Evolutionary conservation across 2,888 invertebrate species (phyloP), one percentile per base, ranked within the genome.

Genomic region (Dolomedes plantarius): DNA sequence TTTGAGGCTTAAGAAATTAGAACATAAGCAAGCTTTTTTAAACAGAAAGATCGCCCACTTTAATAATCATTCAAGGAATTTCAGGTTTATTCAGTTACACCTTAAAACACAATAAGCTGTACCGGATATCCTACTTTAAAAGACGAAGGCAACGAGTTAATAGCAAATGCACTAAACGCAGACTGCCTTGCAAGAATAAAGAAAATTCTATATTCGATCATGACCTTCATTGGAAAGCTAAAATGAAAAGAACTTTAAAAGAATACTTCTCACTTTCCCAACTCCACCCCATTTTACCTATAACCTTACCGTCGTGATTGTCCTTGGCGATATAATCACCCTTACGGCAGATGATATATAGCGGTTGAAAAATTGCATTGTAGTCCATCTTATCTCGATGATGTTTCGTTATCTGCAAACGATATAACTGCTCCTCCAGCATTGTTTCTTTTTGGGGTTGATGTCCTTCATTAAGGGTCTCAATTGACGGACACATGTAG

Each of bases 381-480:
- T 23, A 56, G 19, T 16, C 16, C 46, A 46, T 6, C 56, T 56
- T 56, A 56, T 56, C 56, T 3, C 23, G 1, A 23, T 56, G 19
- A 23, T 56, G 56, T 56, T 46, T 56, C 56, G 23, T 56, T 56
- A 56, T 56, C 56, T 3, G 23, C 7, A 23, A 23, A 5, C 11
- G 19, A 56, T 56, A 56, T 5, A 7, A 56, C 3, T 23, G 0
- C 5, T 1, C 16, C 23, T 23, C 56, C 2, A 3, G 13, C 7
- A 16, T 56, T 7, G 7, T 56, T 46, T 23, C 23, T 2, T 23
- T 56, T 3, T 3, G 56, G 23, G 56, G 56, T 56, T 56, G 56
- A 56, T 56, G 56, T 7, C 56, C 56, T 56, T 56, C 56, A 56
- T 56, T 56, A 56, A 2, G 56, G 16, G 56, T 56, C 46, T 46